Evolutionary conservation across 2,888 invertebrate genomes (phyloP), one percentile per base, ranked within the genome.

Genomic region (Acanthosepion esculentum): DNA sequence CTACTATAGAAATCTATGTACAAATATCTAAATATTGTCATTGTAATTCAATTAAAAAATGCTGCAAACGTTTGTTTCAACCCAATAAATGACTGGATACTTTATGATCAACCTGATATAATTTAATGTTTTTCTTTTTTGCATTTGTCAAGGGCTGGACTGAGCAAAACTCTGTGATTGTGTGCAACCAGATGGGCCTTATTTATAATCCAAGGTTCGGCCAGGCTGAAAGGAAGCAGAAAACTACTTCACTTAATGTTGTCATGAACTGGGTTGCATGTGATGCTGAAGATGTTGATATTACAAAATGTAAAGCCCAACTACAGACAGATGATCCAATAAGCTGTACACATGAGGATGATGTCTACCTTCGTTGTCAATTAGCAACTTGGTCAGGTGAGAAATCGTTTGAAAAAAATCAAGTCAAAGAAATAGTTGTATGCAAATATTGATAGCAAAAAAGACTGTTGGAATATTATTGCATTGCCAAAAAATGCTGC

Each of bases 171-270:
- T 99, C 99, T 0, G 99, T 99, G 0, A 97, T 99, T 94, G 99
- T 99, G 1, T 99, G 99, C 97, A 98, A 99, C 97, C 99, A 99
- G 97, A 98, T 99, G 95, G 99, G 99, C 0, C 98, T 99, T 95
- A 98, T 98, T 0, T 98, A 99, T 33, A 99, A 99, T 97, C 99
- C 99, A 0, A 98, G 98, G 96, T 99, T 99, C 97, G 99, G 99
- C 99, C n/a, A 93, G 98, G 95, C 98, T 99, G 96, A 98, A 99
- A 97, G 98, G 98, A 48, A 94, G 0, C 98, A 98, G 78, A 98
- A 98, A 8, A 98, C 98, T 0, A 98, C 95, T 98, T 48, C 94
- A 2, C 95, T 96, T 94, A 97, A 97, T 1, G 97, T 97, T 95
- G 95, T 97, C 95, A 96, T 97, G 97, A 98, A 99, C 92, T 99